These are phyloP conservation scores for Scaeva pyrastri DNA, from an alignment of 2,888 invertebrate species.

Conservation along the genomic window DNA sequence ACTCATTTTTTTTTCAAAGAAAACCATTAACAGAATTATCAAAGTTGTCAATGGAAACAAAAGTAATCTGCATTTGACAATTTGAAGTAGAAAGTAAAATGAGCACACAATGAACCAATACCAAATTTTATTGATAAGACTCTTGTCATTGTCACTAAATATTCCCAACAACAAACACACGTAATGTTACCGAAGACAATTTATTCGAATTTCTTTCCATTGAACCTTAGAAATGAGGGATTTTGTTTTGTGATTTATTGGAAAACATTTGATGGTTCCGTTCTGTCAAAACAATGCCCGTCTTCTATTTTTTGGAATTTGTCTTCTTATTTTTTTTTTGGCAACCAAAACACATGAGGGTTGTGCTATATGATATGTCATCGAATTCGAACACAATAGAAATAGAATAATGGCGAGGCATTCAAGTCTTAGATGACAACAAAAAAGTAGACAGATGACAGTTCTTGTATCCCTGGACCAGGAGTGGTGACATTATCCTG, in stretches of 20 bases:
- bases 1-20: background rate
- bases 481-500: background rate
- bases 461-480: background rate
- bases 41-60: background rate
- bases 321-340: background rate
- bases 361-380: slow-evolving; percentile 14
- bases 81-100: background rate
- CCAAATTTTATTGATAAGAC: slow-evolving; percentile 14
- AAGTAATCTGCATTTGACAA: slow-evolving; percentile 8
- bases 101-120: background rate
- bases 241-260: slow-evolving; percentile 36
- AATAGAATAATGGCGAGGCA: background rate
- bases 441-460: slow-evolving; percentile 5
- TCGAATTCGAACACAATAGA: slow-evolving; percentile 1
- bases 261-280: slow-evolving; percentile 32
- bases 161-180: background rate
- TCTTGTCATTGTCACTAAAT: slow-evolving; percentile 10
- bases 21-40: background rate
- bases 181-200: background rate
- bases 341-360: background rate
- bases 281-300: slow-evolving; percentile 10
- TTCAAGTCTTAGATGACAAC: slow-evolving; percentile 1
- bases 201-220: background rate
- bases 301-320: background rate
- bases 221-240: background rate